phyloP scores from a whole-genome alignment of 1,140 invertebrate genomes.

The Platorchestia sp. region DNA sequence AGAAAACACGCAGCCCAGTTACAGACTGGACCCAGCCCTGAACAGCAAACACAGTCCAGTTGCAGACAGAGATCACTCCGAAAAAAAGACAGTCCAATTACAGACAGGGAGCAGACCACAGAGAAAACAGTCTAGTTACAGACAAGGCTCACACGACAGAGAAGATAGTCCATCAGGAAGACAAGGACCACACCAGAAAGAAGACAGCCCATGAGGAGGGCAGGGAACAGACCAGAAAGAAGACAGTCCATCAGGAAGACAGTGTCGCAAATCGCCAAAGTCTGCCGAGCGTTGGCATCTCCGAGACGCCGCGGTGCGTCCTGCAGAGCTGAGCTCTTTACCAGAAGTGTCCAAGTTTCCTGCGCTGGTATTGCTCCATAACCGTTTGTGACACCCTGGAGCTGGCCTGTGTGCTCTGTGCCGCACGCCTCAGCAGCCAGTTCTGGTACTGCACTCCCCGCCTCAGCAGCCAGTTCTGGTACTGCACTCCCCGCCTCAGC shows the following conservation, averaged over 20 bases:
- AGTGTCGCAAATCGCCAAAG: slow-evolving; percentile 7
- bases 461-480: not conserved
- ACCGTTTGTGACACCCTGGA: not conserved
- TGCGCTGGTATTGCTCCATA: not conserved
- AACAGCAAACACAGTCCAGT: not conserved
- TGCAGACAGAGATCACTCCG: not conserved
- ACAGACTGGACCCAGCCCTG: not conserved
- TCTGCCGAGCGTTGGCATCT: not conserved
- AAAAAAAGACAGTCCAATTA: not conserved
- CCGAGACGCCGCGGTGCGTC: not conserved
- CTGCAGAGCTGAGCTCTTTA: not conserved
- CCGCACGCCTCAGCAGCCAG: not conserved
- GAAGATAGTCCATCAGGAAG: not conserved
- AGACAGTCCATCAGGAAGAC: not conserved
- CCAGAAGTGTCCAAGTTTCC: slow-evolving; percentile 42
- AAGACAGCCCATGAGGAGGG: not conserved
- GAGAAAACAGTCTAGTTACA: not conserved
- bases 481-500: not conserved
- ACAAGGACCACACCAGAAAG: not conserved
- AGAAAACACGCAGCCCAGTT: too few relatives aligned
- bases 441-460: not conserved
- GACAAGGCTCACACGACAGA: too few relatives aligned
- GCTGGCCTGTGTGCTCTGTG: not conserved
- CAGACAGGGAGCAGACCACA: not conserved
- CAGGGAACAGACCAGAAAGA: not conserved